Evolutionary conservation across 1,140 invertebrate species (phyloP).

Genomic region (Philopotamus ludificatus): DNA sequence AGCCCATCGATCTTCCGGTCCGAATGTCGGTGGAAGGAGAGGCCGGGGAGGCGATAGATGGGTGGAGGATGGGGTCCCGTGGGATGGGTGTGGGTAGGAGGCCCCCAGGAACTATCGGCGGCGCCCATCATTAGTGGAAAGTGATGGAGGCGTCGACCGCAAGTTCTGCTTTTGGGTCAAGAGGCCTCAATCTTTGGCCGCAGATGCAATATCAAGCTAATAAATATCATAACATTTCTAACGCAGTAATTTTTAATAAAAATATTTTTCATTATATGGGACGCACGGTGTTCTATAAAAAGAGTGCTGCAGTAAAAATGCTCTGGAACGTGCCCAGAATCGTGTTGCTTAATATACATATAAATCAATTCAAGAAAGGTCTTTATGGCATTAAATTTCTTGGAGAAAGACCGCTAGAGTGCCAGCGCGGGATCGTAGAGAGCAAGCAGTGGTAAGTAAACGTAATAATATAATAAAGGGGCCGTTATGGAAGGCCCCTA

Average conservation of each 20-base stretch:
- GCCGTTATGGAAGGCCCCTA: constrained; percentile 33
- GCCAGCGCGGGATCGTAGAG: constrained; percentile 24
- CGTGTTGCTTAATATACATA: too few relatives aligned
- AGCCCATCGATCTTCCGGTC: constrained; percentile 36
- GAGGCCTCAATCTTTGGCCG: too few relatives aligned
- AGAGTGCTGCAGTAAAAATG: too few relatives aligned
- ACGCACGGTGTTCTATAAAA: too few relatives aligned
- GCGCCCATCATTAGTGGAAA: constrained; percentile 32
- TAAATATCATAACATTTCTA: too few relatives aligned
- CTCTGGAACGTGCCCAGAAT: too few relatives aligned
- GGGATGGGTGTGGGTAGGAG: neutral
- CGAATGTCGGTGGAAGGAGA: neutral
- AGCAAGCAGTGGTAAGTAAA: constrained; percentile 28
- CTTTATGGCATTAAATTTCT: constrained; percentile 31
- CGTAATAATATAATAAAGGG: constrained; percentile 41
- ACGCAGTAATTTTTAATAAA: neutral
- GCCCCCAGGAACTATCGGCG: constrained; percentile 27
- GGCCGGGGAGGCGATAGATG: neutral
- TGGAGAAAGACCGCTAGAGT: constrained; percentile 14
- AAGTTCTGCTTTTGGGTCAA: constrained; percentile 1
- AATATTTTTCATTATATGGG: too few relatives aligned
- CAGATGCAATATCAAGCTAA: too few relatives aligned
- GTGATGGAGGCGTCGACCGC: constrained; percentile 11
- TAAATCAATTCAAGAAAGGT: constrained; percentile 34
- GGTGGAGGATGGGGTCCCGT: neutral